Conservation (phyloP, 1,140 invertebrate genomes). For the Oreohelix idahoensis region DNA sequence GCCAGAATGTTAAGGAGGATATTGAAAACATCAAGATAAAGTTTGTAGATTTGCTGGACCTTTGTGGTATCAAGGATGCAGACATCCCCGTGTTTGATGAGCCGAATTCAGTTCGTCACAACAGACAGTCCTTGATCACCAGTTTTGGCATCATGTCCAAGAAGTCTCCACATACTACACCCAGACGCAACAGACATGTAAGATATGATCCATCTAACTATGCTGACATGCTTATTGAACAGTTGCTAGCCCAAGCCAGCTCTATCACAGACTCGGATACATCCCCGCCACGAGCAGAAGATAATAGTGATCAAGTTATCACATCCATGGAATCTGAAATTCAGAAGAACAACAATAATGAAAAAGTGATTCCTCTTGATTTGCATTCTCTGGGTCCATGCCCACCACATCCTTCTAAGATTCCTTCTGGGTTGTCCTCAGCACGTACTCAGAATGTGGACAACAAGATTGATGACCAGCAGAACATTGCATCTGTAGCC, state of each 20-base stretch:
- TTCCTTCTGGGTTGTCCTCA: too few species aligned
- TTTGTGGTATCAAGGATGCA: conserved; percentile 23
- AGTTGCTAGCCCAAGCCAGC: not conserved
- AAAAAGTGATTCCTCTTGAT: not conserved
- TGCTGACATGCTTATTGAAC: conserved; percentile 5
- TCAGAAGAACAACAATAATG: not conserved
- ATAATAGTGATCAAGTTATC: not conserved
- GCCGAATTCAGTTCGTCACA: not conserved
- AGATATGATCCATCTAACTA: not conserved
- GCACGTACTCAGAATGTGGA: too few species aligned
- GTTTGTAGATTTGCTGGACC: conserved; percentile 9
- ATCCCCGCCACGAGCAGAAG: not conserved
- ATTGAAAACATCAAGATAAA: conserved; percentile 3
- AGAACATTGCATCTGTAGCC: not conserved
- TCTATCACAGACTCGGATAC: not conserved
- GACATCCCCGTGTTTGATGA: conserved; percentile 16
- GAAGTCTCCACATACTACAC: not conserved
- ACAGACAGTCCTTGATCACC: conserved; percentile 12
- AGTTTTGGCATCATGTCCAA: conserved; percentile 26
- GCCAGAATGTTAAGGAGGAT: not conserved
- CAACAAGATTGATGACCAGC: not conserved
- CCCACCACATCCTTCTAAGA: too few species aligned
- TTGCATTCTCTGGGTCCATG: not conserved
- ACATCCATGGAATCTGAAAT: not conserved
- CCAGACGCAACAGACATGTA: not conserved